Evolutionary conservation across 2,113 vertebrate species (phyloP), one percentile per base, ranked within the genome.

Genomic region (Trematocara stigmaticum): DNA sequence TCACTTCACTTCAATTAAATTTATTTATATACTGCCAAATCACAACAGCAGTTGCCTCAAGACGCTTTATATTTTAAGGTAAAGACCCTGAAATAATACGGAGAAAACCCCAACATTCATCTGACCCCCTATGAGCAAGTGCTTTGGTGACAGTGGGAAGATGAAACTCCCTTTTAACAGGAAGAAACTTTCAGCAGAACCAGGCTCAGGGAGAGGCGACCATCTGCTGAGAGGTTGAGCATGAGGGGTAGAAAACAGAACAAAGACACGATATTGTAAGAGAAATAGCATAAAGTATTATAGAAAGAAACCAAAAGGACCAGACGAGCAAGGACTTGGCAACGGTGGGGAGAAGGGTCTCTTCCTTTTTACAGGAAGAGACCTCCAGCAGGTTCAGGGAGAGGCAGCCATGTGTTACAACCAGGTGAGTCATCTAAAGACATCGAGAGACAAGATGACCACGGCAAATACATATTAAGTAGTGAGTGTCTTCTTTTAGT

Each of bases 371-470:
- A 29, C 55, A 31, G 13, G 13, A 59, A 59, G 26, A 59, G 56
- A 31, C 0, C 0, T 61, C 29, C 29, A 34, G 29, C 29, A 61
- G 57, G 7, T 10, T 34, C 29, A 34, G 29, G 29, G 3, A 61
- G 57, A 61, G 15, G 31, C 59, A 35, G 5, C 59, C 31, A 64
- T n/a, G 1, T 35, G 3, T 35, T 35, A 64, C 59, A 64, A 35
- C 9, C 15, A 64, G 5, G 57, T 35, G 9, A 64, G 18, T 38
- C 10, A 0, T 38, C 59, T 64, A 35, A 64, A 38, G 61, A 57
- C 56, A 57, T 5, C 0, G 0, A 57, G 0, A 57, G 56, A 57
- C 0, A 0, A 16, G 56, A 31, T 31, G 56, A 57, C 31, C 26
- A 57, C 0, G 1, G 0, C 0, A 57, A 57, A 31, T 31, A 57